Base-by-base conservation (phyloP, 2,888 invertebrate genomes). In the Noctua fimbriata region DNA sequence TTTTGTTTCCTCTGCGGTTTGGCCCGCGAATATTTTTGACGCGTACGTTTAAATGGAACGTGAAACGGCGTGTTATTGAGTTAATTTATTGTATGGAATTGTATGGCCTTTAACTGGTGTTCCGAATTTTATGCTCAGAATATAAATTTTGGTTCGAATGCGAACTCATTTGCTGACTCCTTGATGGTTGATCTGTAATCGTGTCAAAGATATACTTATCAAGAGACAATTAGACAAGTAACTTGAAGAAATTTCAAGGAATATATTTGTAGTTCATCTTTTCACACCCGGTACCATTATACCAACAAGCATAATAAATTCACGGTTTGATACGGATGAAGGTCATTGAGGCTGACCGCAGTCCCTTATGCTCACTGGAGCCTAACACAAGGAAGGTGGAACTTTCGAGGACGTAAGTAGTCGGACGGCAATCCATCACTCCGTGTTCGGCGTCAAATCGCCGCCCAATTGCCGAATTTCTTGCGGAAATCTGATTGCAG, bases 1-100 rank as follows among this genome's bases (percentile, higher is more conserved):
- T 92, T 92, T 93, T 92, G 89, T 88, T 90, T 89, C 89, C 90
- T 87, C 76, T 91, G 90, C 71, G 90, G 91, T 91, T 92, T 92
- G 89, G 88, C 90, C 78, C 73, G 79, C 81, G 82, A 79, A 85
- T 80, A 85, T 88, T 90, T 87, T 88, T 88, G 84, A 88, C 83
- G 79, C 69, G 79, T 70, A 73, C 76, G 75, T 84, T 87, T 82
- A 73, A 81, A 82, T 87, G 72, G 67, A 84, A 79, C 85, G 70
- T 83, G 71, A 78, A 82, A 73, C n/a, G 58, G 65, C 47, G 71
- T 70, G 70, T 76, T 88, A 81, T 80, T 72, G 81, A 75, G 75
- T 63, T 81, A 80, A 84, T 84, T 82, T 79, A 77, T 84, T 69
- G 65, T 74, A 63, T 75, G 65, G 75, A 77, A 78, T 65, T 69